phyloP scores from a whole-genome alignment of 2,888 invertebrate species.

The Eristalis intricaria region DNA sequence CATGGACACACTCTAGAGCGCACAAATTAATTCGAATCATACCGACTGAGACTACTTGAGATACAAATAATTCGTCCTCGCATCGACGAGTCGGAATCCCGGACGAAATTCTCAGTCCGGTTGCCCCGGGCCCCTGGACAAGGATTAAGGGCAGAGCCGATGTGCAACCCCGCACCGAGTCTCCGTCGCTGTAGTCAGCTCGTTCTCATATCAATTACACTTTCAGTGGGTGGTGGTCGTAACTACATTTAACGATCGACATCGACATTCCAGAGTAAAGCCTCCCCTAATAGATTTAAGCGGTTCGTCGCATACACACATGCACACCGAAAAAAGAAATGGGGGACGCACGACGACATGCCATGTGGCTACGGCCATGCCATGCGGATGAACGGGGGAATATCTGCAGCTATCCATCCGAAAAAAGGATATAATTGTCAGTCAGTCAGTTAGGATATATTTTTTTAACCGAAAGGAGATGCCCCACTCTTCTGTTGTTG shows the following conservation, averaged over 20 bases:
- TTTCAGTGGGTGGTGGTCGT: slow-evolving; percentile 58
- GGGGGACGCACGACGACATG: slow-evolving; percentile 9
- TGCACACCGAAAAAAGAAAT: background rate
- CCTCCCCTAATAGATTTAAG: slow-evolving; percentile 49
- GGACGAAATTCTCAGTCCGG: slow-evolving; percentile 25
- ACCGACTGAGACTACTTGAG: slow-evolving; percentile 12
- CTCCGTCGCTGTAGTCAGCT: background rate
- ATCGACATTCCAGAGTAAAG: background rate
- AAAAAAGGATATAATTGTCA: slow-evolving; percentile 72
- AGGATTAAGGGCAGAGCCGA: too few species aligned
- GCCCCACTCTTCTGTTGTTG: slow-evolving; percentile 5
- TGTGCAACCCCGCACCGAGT: background rate
- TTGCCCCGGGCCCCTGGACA: background rate
- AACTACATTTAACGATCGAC: slow-evolving; percentile 54
- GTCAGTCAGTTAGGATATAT: slow-evolving; percentile 61
- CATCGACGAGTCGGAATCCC: background rate
- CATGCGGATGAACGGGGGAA: background rate
- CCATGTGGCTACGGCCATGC: slow-evolving; percentile 33
- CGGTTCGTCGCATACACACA: slow-evolving; percentile 26
- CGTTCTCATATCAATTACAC: slow-evolving; percentile 67
- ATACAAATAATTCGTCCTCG: slow-evolving; percentile 29
- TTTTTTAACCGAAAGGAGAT: slow-evolving; percentile 29
- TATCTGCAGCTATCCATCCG: slow-evolving; percentile 58
- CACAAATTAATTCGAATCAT: slow-evolving; percentile 52
- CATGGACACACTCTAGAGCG: background rate